These are phyloP conservation scores for Sminthurides aquaticus DNA, from an alignment of 2,888 invertebrate genomes.

Conservation along the genomic window DNA sequence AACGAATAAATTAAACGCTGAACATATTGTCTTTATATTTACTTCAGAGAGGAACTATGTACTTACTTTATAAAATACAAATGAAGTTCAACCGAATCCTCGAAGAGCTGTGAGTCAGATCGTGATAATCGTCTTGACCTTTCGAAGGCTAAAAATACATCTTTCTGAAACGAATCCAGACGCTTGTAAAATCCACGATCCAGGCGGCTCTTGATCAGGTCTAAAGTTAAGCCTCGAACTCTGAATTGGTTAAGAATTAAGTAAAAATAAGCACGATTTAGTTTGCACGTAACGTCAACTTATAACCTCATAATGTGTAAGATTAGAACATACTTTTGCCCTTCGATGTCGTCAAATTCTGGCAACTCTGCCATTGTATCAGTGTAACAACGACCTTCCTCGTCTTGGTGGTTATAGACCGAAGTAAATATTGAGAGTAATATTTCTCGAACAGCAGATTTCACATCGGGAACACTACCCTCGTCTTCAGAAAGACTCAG, in stretches of 20 bases:
- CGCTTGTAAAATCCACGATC: conserved; percentile 88
- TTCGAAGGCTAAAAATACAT: conserved; percentile 88
- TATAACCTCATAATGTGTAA: background rate
- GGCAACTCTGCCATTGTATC: conserved; percentile 91
- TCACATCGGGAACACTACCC: conserved; percentile 81
- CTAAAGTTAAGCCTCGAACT: conserved; percentile 76
- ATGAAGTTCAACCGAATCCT: conserved; percentile 90
- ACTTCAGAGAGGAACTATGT: conserved; percentile 6
- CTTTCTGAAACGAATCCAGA: conserved; percentile 91
- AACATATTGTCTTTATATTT: background rate
- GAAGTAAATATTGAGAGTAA: conserved; percentile 83
- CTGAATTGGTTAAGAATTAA: conserved; percentile 48
- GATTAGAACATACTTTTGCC: conserved; percentile 54
- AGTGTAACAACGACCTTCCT: conserved; percentile 90
- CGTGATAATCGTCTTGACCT: conserved; percentile 75
- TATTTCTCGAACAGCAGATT: conserved; percentile 81
- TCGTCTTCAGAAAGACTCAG: conserved; percentile 74
- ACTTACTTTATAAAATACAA: conserved; percentile 67
- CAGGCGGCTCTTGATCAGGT: conserved; percentile 83
- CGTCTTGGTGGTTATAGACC: conserved; percentile 92
- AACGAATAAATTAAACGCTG: background rate
- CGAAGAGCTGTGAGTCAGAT: conserved; percentile 89
- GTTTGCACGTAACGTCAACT: background rate
- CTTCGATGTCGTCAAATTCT: conserved; percentile 71
- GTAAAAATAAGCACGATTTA: background rate